Evolutionary conservation across 1,140 invertebrate genomes (phyloP).

Genomic region (Platyscapa corneri): DNA sequence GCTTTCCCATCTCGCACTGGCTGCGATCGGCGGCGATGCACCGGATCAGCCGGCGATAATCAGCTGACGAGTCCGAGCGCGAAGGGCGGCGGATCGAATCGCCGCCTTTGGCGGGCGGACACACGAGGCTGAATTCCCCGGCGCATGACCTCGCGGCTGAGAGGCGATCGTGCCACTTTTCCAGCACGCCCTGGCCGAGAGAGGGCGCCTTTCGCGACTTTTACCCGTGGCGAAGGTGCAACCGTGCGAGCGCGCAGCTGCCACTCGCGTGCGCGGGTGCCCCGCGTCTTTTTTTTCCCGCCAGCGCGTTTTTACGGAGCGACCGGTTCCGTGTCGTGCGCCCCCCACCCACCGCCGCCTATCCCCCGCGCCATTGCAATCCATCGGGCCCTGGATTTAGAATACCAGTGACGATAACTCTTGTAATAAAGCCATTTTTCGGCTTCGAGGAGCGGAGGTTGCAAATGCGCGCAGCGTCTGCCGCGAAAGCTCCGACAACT

Average conservation of each 20-base stretch:
- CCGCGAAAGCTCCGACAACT: neutral
- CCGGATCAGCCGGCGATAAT: conserved; percentile 19
- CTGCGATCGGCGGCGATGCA: neutral
- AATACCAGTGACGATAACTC: neutral
- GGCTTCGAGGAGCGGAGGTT: too few species aligned
- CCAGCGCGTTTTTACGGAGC: too few species aligned
- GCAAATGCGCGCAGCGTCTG: too few species aligned
- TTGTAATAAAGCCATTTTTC: neutral
- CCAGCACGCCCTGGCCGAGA: neutral
- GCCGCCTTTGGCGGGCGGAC: neutral
- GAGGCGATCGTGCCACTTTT: conserved; percentile 1
- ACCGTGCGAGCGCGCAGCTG: neutral
- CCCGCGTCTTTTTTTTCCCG: neutral
- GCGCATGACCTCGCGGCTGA: conserved; percentile 23
- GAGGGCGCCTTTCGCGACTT: conserved; percentile 29
- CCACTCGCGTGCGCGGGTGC: neutral
- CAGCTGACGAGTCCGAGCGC: neutral
- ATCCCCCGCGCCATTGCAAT: too few species aligned
- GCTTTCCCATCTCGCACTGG: neutral
- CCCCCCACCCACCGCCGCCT: neutral
- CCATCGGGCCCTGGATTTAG: too few species aligned
- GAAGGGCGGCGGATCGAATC: neutral
- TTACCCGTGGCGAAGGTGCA: conserved; percentile 30
- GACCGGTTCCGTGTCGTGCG: neutral
- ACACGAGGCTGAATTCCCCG: neutral